A percentile compares a stretch with the other conserved stretches of the same genome.
These are phyloP conservation scores for Bilobella aurantiaca DNA, from an alignment of 1,140 invertebrate species.

Conservation along the genomic window DNA sequence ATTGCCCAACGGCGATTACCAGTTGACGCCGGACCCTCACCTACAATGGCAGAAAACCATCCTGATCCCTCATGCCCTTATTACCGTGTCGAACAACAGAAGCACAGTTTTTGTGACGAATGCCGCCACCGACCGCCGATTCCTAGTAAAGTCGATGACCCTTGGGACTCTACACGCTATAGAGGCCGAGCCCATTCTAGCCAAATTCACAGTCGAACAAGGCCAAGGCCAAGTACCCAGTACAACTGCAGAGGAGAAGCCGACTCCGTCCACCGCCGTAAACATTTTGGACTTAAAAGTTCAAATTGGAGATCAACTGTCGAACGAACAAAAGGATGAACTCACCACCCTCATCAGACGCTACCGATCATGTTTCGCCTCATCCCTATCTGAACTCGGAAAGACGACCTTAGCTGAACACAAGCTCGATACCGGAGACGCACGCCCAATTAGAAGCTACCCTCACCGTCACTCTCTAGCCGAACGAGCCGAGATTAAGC, in stretches of 20 bases:
- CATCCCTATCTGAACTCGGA: constrained; percentile 17
- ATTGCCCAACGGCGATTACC: too few species aligned
- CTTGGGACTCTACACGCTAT: not conserved
- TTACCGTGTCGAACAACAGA: too few species aligned
- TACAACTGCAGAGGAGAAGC: not conserved
- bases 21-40: too few species aligned
- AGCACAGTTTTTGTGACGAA: too few species aligned
- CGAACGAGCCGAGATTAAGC: constrained; percentile 34
- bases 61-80: too few species aligned
- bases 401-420: constrained; percentile 24
- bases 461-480: constrained; percentile 34
- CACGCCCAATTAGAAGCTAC: constrained; percentile 35
- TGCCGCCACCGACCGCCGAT: too few species aligned
- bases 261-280: not conserved
- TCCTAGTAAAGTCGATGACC: too few species aligned
- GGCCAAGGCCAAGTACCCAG: not conserved
- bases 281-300: not conserved
- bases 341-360: constrained; percentile 37
- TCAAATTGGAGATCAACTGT: not conserved
- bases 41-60: too few species aligned
- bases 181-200: too few species aligned
- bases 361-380: constrained; percentile 34
- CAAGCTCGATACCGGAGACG: constrained; percentile 35
- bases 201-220: too few species aligned
- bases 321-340: constrained; percentile 36